A percentile compares a stretch with the other conserved stretches of the same genome.
phyloP scores from a whole-genome alignment of 2,113 vertebrate genomes.

The Leucosticte australis region DNA sequence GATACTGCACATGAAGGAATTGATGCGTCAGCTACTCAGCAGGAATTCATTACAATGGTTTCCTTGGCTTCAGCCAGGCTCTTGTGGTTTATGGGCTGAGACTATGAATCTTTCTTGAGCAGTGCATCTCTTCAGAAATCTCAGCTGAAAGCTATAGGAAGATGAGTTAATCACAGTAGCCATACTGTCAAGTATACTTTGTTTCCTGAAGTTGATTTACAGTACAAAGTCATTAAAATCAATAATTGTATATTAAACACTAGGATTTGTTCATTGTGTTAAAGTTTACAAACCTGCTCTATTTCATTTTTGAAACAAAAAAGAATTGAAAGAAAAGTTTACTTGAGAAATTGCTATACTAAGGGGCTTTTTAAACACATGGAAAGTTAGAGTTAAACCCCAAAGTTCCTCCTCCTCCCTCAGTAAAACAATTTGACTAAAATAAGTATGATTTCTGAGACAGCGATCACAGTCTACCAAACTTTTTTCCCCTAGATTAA shows the following conservation, averaged over 20 bases:
- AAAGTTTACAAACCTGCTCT: slow-evolving; percentile 19
- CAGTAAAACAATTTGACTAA: background rate
- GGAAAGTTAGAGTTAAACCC: background rate
- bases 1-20: background rate
- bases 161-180: background rate
- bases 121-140: background rate
- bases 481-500: background rate
- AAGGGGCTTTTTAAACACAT: background rate
- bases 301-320: background rate
- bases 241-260: slow-evolving; percentile 45
- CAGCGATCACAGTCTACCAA: background rate
- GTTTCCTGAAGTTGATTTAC: slow-evolving; percentile 47
- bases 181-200: background rate
- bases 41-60: background rate
- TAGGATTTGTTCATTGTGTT: background rate
- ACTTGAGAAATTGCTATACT: background rate
- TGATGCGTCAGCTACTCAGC: background rate
- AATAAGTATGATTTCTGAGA: background rate
- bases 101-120: background rate
- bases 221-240: slow-evolving; percentile 17
- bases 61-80: background rate
- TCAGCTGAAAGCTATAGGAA: background rate
- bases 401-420: background rate
- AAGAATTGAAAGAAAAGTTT: background rate
- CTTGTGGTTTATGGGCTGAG: background rate